phyloP scores from a whole-genome alignment of 2,888 invertebrate genomes.

The Camponotus fellah region DNA sequence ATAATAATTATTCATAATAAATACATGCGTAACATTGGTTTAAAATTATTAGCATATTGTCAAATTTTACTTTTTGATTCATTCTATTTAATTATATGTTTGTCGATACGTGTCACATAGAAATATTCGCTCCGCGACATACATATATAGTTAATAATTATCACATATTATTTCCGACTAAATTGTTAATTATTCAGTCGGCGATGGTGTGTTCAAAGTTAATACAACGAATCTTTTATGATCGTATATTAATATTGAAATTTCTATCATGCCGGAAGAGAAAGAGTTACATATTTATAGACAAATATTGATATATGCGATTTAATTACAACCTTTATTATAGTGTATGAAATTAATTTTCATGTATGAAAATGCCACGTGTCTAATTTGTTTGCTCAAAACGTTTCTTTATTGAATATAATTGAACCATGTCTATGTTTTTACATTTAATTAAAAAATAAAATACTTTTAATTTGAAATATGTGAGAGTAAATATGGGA shows the following conservation, averaged over 20 bases:
- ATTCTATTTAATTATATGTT: slow-evolving; percentile 30
- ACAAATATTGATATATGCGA: not conserved
- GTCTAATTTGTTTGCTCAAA: not conserved
- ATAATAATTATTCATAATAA: slow-evolving; percentile 6
- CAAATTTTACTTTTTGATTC: slow-evolving; percentile 20
- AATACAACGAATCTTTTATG: slow-evolving; percentile 27
- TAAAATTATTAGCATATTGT: not conserved
- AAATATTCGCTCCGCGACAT: not conserved
- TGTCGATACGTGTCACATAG: slow-evolving; percentile 14
- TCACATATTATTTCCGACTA: slow-evolving; percentile 19
- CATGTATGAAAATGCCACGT: not conserved
- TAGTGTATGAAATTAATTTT: slow-evolving; percentile 3
- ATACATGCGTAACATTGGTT: not conserved
- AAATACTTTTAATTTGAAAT: not conserved
- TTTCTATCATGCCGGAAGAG: slow-evolving; percentile 14
- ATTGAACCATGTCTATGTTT: not conserved
- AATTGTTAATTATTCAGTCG: slow-evolving; percentile 39
- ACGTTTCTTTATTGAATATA: not conserved
- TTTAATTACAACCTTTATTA: slow-evolving; percentile 25
- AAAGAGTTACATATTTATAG: slow-evolving; percentile 1
- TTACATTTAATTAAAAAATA: not conserved
- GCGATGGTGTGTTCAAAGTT: slow-evolving; percentile 12
- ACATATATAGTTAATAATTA: slow-evolving; percentile 27
- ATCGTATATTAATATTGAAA: slow-evolving; percentile 31
- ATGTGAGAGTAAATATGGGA: not conserved